A percentile compares a stretch with the other conserved stretches of the same genome.
phyloP scores from a whole-genome alignment of 2,888 invertebrate species.

The Chydorus sphaericus region DNA sequence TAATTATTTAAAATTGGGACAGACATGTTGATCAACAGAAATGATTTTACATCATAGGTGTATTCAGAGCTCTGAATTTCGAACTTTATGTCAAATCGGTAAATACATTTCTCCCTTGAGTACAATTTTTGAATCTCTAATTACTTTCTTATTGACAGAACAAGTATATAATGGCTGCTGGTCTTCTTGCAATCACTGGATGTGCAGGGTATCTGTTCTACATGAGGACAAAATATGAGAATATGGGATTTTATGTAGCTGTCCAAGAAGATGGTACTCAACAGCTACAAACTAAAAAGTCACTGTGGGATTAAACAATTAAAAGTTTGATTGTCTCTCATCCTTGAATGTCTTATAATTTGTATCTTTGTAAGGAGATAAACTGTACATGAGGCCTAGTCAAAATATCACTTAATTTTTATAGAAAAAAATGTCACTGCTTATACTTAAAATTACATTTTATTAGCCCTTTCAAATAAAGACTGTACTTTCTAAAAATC shows the following conservation, averaged over 20 bases:
- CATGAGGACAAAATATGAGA: conserved; percentile 65
- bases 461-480: no score
- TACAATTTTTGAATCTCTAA: neutral
- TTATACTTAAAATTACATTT: no score
- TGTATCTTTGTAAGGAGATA: no score
- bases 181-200: conserved; percentile 55
- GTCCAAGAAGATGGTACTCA: conserved; percentile 52
- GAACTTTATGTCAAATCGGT: conserved; percentile 82
- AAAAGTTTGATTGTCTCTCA: no score
- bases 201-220: conserved; percentile 69
- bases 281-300: conserved; percentile 24
- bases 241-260: conserved; percentile 63
- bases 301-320: conserved; percentile 30
- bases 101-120: neutral
- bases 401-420: no score
- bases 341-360: no score
- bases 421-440: no score
- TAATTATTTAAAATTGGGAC: no score
- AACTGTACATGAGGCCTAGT: no score
- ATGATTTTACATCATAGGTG: no score
- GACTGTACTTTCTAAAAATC: no score
- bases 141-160: conserved; percentile 46
- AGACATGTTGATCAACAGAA: no score
- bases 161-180: conserved; percentile 66
- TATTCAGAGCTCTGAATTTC: conserved; percentile 71